phyloP scores from a whole-genome alignment of 2,113 vertebrate species.

The Nicator chloris region DNA sequence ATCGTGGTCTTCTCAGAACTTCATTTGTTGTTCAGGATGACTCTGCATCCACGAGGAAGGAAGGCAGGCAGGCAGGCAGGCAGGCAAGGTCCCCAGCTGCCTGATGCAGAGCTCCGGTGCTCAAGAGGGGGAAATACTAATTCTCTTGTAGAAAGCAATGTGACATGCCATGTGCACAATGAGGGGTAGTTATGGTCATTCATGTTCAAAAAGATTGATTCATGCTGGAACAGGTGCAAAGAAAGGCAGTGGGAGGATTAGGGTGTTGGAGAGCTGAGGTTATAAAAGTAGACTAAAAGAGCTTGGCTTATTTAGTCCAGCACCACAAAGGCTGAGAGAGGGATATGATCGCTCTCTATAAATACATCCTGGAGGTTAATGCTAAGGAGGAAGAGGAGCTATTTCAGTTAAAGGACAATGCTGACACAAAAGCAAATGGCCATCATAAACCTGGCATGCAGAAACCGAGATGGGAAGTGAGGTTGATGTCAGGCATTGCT shows the following conservation, averaged over 20 bases:
- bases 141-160: conserved; percentile 20
- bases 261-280: conserved; percentile 1
- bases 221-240: conserved; percentile 60
- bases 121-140: conserved; percentile 3
- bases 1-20: neutral
- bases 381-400: conserved; percentile 60
- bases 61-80: neutral
- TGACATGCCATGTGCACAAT: conserved; percentile 38
- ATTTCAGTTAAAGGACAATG: conserved; percentile 61
- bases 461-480: neutral
- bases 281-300: conserved; percentile 53
- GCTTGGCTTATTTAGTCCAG: conserved; percentile 46
- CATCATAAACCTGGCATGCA: neutral
- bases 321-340: conserved; percentile 35
- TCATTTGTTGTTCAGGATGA: neutral
- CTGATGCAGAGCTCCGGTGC: neutral
- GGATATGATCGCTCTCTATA: conserved; percentile 55
- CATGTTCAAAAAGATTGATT: conserved; percentile 51
- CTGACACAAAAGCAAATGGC: conserved; percentile 36
- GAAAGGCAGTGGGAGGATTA: conserved; percentile 46
- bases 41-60: neutral
- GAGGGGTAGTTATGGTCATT: conserved; percentile 34
- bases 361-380: conserved; percentile 53
- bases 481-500: neutral
- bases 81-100: neutral